phyloP scores from a whole-genome alignment of 1,140 invertebrate genomes.

The Caenorhabditis brenneri region DNA sequence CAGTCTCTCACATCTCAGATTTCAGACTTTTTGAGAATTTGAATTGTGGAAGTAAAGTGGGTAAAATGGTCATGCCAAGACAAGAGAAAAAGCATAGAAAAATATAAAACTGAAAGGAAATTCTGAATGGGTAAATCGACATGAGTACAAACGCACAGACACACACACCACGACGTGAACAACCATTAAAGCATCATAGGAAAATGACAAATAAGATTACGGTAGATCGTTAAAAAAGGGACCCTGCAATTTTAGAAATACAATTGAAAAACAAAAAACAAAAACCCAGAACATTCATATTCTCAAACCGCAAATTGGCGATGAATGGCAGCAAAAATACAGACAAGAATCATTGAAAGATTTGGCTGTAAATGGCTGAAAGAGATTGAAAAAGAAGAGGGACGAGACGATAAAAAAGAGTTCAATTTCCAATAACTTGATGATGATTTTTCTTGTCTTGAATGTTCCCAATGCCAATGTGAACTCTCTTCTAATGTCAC shows the following conservation, averaged over 20 bases:
- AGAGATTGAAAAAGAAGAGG: neutral
- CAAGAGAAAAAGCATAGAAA: neutral
- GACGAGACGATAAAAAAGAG: constrained; percentile 11
- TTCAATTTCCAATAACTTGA: neutral
- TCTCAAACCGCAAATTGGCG: constrained; percentile 10
- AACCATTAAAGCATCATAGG: constrained; percentile 8
- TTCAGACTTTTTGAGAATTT: too few relatives aligned
- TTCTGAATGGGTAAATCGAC: neutral
- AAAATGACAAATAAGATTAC: constrained; percentile 13
- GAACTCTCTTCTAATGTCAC: constrained; percentile 25
- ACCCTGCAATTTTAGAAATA: neutral
- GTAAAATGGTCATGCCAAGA: neutral
- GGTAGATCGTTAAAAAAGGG: constrained; percentile 28
- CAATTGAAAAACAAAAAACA: neutral
- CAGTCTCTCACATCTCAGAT: neutral
- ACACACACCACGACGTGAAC: constrained; percentile 37
- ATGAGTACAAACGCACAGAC: neutral
- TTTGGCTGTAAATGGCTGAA: constrained; percentile 24
- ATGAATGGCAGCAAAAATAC: constrained; percentile 36
- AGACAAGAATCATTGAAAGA: neutral
- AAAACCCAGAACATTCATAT: neutral
- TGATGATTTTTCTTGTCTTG: neutral
- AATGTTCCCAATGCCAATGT: constrained; percentile 35
- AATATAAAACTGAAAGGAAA: neutral
- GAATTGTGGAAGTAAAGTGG: neutral